Base-by-base conservation (phyloP, 2,797 vertebrate genomes). In the Buceros bicornis region DNA sequence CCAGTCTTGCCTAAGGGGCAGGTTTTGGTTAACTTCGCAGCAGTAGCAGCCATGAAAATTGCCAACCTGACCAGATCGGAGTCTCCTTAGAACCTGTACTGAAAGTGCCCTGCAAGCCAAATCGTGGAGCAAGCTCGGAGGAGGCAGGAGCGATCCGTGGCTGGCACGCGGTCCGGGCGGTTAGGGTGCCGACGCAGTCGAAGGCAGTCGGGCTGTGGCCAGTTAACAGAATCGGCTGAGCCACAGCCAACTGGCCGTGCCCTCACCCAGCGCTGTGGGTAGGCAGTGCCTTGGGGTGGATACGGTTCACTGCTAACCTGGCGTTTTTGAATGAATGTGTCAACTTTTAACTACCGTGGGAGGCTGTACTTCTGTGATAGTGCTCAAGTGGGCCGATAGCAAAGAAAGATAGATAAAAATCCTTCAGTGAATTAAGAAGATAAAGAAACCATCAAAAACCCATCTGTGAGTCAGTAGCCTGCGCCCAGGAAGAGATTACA, bases 401-500 rank as follows among this genome's bases (percentile, higher is more conserved):
- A 33, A 33, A 33, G 33, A 33, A 33, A 33, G 33, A 33, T 33
- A 33, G 54, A 61, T 58, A 87, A 90, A 81, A 88, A 48, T 65
- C 70, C 35, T 72, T 87, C 64, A 84, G 4, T 87, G 79, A 91
- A 96, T 67, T 69, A 66, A 57, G 65, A 89, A 65, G 65, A 84
- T 60, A 94, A 78, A 87, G 47, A 80, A 82, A 83, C 33, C 18
- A 47, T 47, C 33, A 82, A 82, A 94, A 95, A 53, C 35, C 60
- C 53, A 20, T 62, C 66, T 82, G 43, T 62, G 82, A 93, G 70
- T 86, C 78, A 71, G 56, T 66, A 67, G 57, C 35, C 51, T 79
- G 40, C 5, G 3, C 81, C 60, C 66, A 91, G 91, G 82, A 89
- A 70, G 57, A 91, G 83, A 81, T 93, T 87, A 87, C 73, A 40